Base-by-base conservation (phyloP, 1,140 invertebrate species). In the Schlechtendalia chinensis region DNA sequence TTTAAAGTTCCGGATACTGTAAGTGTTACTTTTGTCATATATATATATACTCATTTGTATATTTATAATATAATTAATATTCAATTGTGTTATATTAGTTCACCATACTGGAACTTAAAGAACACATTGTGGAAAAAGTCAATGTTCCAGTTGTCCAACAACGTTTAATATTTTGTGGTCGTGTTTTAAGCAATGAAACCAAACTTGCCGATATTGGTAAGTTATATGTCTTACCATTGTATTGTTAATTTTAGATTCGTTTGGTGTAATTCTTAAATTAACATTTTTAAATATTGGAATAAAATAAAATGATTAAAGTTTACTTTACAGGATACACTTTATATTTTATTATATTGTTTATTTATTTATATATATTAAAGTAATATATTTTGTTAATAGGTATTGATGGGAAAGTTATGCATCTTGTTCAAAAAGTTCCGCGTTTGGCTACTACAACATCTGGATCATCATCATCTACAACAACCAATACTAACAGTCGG, bases 341-440 rank as follows among this genome's bases (percentile, higher is more conserved):
- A 39, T 39, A 29, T 61, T 11, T 61, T 1, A 1, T 58, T 50
- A 45, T 50, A 80, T 47, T 45, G 39, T 47, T 32, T 8, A 22
- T 72, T 82, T 39, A 39, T 39, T 3, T 39, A 39, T 39, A 4
- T 39, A 39, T 4, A 8, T 39, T 39, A 39, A 4, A 4, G 32
- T 39, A 39, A 39, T 39, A 39, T 4, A 39, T 39, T 39, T 27
- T 82, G 82, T 82, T 82, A 83, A 8, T 84, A 96, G 96, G 95
- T 90, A 91, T 97, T 16, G 89, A 96, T 87, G 94, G 93, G 2
- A 97, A 97, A 87, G 95, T 96, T 22, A 90, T 98, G 67, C 96
- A 98, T 86, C 89, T 98, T 84, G 96, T 97, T n/a, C 93, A 96
- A 86, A 88, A 94, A 53, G 91, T 93, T 8, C 94, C 94, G 24